phyloP scores from a whole-genome alignment of 2,888 invertebrate genomes.

The Plebejus argus region DNA sequence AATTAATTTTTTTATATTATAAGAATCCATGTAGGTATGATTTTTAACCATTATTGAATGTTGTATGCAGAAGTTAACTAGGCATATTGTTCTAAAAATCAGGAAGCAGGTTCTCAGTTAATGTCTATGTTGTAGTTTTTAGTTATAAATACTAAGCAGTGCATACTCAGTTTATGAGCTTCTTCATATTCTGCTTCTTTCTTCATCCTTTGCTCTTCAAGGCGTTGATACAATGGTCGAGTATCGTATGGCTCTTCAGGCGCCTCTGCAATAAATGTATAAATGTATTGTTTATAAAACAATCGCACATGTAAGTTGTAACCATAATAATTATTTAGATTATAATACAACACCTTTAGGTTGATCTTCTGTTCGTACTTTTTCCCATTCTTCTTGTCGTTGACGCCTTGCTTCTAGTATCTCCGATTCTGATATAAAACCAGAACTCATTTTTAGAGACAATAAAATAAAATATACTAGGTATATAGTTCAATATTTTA shows the following conservation, averaged over 20 bases:
- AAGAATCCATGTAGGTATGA: neutral
- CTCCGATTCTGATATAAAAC: slow-evolving; percentile 94
- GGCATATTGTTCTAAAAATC: neutral
- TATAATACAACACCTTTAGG: slow-evolving; percentile 84
- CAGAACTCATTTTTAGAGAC: slow-evolving; percentile 87
- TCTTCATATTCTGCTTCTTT: slow-evolving; percentile 97
- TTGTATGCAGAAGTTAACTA: neutral
- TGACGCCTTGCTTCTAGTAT: slow-evolving; percentile 88
- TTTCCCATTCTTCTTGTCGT: slow-evolving; percentile 98
- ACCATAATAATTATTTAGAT: neutral
- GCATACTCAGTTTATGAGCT: slow-evolving; percentile 95
- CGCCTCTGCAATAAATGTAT: slow-evolving; percentile 82
- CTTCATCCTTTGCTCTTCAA: slow-evolving; percentile 95
- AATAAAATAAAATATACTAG: neutral
- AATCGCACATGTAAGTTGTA: neutral
- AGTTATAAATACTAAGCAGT: neutral
- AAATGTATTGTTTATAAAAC: slow-evolving; percentile 36
- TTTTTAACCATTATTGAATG: neutral
- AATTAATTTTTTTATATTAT: neutral
- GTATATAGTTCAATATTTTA: neutral
- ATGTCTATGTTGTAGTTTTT: too few species aligned
- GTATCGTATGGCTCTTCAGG: slow-evolving; percentile 92
- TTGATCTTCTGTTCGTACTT: slow-evolving; percentile 93
- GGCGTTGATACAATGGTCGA: slow-evolving; percentile 93
- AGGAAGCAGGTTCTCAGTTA: too few species aligned